Evolutionary conservation across 2,113 vertebrate genomes (phyloP), one percentile per base, ranked within the genome.

Genomic region (Mobula hypostoma): DNA sequence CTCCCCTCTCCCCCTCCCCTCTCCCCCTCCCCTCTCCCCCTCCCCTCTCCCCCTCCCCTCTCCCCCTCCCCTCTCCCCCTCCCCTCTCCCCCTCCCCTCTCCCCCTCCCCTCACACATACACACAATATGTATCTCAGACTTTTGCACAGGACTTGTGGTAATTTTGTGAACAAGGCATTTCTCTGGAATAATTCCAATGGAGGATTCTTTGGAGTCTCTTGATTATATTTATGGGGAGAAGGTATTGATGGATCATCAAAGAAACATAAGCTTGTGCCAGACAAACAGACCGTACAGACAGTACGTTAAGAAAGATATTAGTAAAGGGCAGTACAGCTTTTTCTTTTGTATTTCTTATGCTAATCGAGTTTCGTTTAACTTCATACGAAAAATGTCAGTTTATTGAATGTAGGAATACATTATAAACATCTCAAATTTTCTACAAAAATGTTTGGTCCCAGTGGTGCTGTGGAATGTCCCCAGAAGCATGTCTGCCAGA

Each of bases 141-240:
- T 48, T 48, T 48, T 48, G 3, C 48, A 48, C 48, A 48, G 48
- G 48, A 4, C 48, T 48, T 48, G 48, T 2, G 29, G 11, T 87
- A 63, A 87, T n/a, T 87, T 61, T 56, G 48, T 87, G 83, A 14
- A n/a, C 58, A 27, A 87, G 61, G 83, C 58, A 63, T 87, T 58
- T 87, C 11, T 88, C 61, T 61, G 24, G 83, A 61, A 29, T 63
- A 63, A 24, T 58, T 88, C 56, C n/a, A 61, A 63, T 88, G 83
- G 83, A 63, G 24, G 11, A 56, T 61, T 27, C 61, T 61, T 21
- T 88, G 58, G 58, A 63, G 63, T 88, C 58, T 88, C 83, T 88
- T 63, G 58, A 88, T 88, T 88, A 88, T 88, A n/a, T 15, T 83
- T 88, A 56, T 63, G 58, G 58, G 61, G 83, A 63, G 61, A 88